Conservation (phyloP, 1,140 invertebrate species). For the Physella acuta region DNA sequence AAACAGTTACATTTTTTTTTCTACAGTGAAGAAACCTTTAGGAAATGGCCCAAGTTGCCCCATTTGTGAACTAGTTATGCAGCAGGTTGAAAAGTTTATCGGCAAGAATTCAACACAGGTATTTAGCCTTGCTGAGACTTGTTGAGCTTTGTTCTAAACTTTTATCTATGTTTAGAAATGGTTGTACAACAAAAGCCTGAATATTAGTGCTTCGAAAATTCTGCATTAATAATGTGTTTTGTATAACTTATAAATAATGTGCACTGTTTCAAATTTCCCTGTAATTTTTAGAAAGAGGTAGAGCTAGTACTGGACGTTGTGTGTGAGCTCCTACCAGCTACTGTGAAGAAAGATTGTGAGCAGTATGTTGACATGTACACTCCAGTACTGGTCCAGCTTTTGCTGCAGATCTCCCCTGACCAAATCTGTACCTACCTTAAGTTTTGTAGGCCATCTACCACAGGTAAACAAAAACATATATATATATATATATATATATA, state of each 20-base stretch:
- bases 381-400: neutral
- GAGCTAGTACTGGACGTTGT: neutral
- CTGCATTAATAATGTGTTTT: no score
- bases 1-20: neutral
- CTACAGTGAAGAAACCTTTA: neutral
- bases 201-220: no score
- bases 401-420: slow-evolving; percentile 64
- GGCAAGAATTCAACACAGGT: neutral
- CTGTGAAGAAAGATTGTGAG: neutral
- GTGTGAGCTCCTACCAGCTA: neutral
- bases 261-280: no score
- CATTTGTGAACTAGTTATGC: neutral
- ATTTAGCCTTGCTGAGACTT: no score
- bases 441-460: slow-evolving; percentile 62
- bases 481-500: no score
- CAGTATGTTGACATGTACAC: neutral
- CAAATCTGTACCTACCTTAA: slow-evolving; percentile 71
- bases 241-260: no score
- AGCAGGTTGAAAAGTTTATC: neutral
- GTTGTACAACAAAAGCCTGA: no score
- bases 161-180: no score
- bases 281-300: neutral
- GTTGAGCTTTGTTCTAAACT: no score
- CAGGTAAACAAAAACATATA: no score
- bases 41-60: neutral